phyloP scores from a whole-genome alignment of 2,113 vertebrate species.

The Serinus canaria region DNA sequence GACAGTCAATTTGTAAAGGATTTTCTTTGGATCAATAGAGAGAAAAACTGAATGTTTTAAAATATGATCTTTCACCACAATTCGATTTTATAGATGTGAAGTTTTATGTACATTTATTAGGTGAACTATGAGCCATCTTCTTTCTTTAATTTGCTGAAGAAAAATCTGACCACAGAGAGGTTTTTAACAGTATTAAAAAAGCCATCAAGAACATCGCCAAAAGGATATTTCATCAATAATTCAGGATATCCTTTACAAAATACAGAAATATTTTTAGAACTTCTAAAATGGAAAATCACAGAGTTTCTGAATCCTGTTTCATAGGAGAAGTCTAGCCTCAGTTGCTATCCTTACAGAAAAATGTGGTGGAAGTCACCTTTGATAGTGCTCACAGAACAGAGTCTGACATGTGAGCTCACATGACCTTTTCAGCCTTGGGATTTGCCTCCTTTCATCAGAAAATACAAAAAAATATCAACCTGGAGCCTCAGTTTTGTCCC shows the following conservation, averaged over 20 bases:
- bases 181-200: neutral
- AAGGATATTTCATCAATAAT: conserved; percentile 47
- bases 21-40: conserved; percentile 6
- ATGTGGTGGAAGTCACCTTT: neutral
- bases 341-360: neutral
- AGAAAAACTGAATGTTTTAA: neutral
- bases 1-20: neutral
- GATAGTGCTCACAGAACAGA: neutral
- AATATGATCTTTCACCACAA: neutral
- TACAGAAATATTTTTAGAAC: neutral
- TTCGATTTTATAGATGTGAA: neutral
- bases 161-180: neutral
- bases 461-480: neutral
- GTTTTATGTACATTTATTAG: neutral
- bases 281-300: neutral
- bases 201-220: neutral
- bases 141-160: conserved; percentile 18
- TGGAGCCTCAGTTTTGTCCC: neutral
- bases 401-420: neutral
- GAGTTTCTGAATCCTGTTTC: neutral
- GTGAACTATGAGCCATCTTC: neutral
- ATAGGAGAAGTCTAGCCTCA: neutral
- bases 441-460: neutral
- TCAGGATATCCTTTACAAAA: conserved; percentile 1
- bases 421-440: neutral